A percentile compares a stretch with the other conserved stretches of the same genome.
These are phyloP conservation scores for Holcopasites calliopsidis DNA, from an alignment of 1,140 invertebrate species.

Conservation along the genomic window DNA sequence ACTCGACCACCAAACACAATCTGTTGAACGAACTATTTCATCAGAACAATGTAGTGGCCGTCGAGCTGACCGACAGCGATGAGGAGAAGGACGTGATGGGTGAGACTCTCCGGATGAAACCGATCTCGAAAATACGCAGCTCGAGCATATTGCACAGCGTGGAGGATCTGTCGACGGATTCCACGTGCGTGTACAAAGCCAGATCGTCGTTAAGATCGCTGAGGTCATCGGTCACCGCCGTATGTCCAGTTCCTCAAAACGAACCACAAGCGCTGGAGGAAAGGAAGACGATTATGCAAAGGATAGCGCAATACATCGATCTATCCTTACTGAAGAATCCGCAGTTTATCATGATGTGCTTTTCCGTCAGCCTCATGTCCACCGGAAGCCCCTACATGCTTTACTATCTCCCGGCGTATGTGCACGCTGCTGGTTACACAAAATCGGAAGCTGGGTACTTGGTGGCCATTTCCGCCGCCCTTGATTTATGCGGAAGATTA, in stretches of 20 bases:
- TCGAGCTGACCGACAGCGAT: constrained; percentile 79
- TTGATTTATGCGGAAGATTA: constrained; percentile 85
- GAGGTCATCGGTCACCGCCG: constrained; percentile 68
- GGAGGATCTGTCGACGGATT: constrained; percentile 87
- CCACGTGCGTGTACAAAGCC: constrained; percentile 87
- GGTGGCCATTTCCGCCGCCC: constrained; percentile 86
- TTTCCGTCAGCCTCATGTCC: constrained; percentile 87
- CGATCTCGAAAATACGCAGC: constrained; percentile 83
- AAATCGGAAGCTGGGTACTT: constrained; percentile 86
- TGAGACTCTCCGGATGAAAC: constrained; percentile 80
- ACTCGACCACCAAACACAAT: constrained; percentile 77
- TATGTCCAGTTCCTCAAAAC: constrained; percentile 65
- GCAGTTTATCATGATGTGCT: constrained; percentile 86
- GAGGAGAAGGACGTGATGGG: constrained; percentile 82
- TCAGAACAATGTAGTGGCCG: constrained; percentile 72
- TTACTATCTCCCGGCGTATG: constrained; percentile 87
- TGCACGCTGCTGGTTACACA: constrained; percentile 83
- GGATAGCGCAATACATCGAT: constrained; percentile 82
- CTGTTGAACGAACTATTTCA: constrained; percentile 82
- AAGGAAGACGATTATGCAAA: constrained; percentile 68
- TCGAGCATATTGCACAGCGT: constrained; percentile 86
- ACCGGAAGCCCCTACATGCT: constrained; percentile 88
- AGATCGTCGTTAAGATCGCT: constrained; percentile 76
- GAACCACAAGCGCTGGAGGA: constrained; percentile 16
- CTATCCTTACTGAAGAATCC: constrained; percentile 84